Base-by-base conservation (phyloP, 64 coral and sea anemone genomes). In the Dendrophyllia cribrosa region DNA sequence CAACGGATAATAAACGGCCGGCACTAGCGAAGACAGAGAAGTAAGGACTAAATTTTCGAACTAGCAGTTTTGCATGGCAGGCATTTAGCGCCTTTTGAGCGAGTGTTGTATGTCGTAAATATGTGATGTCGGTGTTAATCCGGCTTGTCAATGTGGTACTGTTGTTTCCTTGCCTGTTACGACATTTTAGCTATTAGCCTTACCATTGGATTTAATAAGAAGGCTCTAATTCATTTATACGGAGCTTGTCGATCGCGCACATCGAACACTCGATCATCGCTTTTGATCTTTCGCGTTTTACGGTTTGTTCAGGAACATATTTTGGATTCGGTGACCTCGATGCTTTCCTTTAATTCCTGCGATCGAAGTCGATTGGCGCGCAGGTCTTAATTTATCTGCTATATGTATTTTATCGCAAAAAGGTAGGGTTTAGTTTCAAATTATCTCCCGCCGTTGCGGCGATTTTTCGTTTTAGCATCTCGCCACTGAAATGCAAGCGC, bases 1-100 rank as follows among this genome's bases (percentile, higher is more conserved):
- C 80, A 16, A 22, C 80, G 19, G 80, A 84, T 0, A 67, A 84
- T 24, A 84, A 84, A 68, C 44, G 80, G 12, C 80, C 80, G 8
- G 8, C 80, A 16, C 80, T 84, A 3, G 62, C 64, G 20, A 84
- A 84, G 17, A 44, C 80, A 84, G 80, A 84, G 80, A 84, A 84
- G 80, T 84, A 84, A 50, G 79, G 12, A 6, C 16, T 74, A 50
- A 4, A 75, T 9, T 51, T 6, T 75, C 45, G 43, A 19, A n/a
- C 4, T 48, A 83, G 17, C 43, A n/a, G 26, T 4, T 67, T 84
- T n/a, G 16, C 51, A 56, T 24, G 49, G 3, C 72, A 19, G 45
- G 15, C 13, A 17, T 47, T 66, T 9, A 20, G 80, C 46, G 4
- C 9, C 19, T 67, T n/a, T 23, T 48, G 43, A 20, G 16, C 16